Percentiles rank a stretch among this genome's conserved stretches.
Conservation (phyloP, 2,888 invertebrate genomes). For the Ornithoptera alexandrae region DNA sequence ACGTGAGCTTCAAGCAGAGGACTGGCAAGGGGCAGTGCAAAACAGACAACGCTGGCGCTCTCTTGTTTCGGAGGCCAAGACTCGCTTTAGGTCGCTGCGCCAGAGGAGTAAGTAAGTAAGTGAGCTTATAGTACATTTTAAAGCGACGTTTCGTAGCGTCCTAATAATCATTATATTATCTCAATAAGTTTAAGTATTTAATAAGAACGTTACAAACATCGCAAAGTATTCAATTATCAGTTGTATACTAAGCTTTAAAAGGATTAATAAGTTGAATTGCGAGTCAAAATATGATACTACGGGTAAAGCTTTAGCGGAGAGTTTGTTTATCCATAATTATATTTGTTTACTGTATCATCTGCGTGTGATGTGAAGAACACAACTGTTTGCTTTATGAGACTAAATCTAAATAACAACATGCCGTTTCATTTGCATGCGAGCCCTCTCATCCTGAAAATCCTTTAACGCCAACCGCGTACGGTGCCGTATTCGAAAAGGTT, state of each 20-base stretch:
- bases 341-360: not conserved
- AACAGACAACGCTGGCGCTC: no score
- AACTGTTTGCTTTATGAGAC: not conserved
- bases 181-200: not conserved
- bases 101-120: no score
- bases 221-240: not conserved
- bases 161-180: no score
- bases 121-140: no score
- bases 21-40: no score
- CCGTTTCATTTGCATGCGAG: constrained; percentile 7
- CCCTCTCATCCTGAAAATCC: constrained; percentile 12
- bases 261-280: not conserved
- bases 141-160: no score
- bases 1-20: no score
- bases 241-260: not conserved
- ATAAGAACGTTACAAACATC: not conserved
- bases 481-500: constrained; percentile 21
- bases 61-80: no score
- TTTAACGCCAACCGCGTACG: not conserved
- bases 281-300: not conserved
- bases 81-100: no score
- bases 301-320: not conserved
- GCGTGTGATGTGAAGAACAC: not conserved
- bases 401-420: constrained; percentile 1
- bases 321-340: not conserved